Evolutionary conservation across 1,140 invertebrate species (phyloP).

Genomic region (Wasmannia auropunctata): DNA sequence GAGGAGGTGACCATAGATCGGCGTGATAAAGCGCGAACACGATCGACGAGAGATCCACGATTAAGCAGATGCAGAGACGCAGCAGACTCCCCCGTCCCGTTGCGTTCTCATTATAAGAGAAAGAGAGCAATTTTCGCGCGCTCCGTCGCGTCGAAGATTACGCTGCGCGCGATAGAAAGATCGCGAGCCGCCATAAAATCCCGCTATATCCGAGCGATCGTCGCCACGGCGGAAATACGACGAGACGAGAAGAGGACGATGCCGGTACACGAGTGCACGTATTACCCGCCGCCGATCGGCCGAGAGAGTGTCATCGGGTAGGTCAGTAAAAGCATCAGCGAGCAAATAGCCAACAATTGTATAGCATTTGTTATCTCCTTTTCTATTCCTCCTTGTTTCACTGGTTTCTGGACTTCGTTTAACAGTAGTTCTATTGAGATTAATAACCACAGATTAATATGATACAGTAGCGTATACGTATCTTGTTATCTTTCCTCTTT

Average conservation of each 20-base stretch:
- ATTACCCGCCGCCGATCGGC: conserved; percentile 14
- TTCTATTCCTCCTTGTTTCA: not conserved
- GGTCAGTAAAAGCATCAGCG: conserved; percentile 40
- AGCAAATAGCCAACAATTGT: not conserved
- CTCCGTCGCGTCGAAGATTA: not conserved
- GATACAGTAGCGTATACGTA: not conserved
- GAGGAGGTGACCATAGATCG: conserved; percentile 33
- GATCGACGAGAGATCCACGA: conserved; percentile 56
- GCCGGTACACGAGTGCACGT: not conserved
- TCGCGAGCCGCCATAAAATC: not conserved
- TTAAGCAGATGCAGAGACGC: conserved; percentile 43
- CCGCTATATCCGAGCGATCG: not conserved
- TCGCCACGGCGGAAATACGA: not conserved
- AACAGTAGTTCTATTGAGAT: not conserved
- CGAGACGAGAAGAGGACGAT: not conserved
- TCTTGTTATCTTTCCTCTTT: not conserved
- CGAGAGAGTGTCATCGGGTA: conserved; percentile 20
- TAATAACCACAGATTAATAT: not conserved
- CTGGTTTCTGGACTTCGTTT: not conserved
- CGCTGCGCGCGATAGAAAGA: not conserved
- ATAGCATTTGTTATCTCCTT: not conserved
- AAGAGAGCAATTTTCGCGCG: conserved; percentile 26
- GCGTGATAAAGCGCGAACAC: conserved; percentile 54
- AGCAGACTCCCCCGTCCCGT: no score
- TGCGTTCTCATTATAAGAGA: not conserved